Conservation (phyloP, 2,113 vertebrate species). For the Fulmarus glacialis region DNA sequence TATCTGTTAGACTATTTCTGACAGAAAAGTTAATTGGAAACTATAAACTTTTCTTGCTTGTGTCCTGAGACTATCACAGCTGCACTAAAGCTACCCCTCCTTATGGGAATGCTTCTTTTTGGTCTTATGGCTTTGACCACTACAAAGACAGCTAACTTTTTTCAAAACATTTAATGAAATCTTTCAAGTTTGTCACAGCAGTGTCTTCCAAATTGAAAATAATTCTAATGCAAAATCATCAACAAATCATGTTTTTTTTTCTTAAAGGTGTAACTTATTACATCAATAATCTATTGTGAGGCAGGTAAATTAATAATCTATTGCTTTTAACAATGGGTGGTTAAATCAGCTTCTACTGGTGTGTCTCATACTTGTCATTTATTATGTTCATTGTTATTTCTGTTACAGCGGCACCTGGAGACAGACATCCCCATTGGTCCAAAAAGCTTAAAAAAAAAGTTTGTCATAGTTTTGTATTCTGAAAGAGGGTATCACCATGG, state of each 20-base stretch:
- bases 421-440: fast-evolving
- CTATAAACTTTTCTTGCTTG: not conserved
- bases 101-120: not conserved
- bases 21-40: conserved; percentile 16
- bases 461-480: not conserved
- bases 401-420: not conserved
- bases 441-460: not conserved
- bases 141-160: not conserved
- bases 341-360: not conserved
- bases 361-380: not conserved
- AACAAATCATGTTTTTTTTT: not conserved
- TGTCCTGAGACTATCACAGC: not conserved
- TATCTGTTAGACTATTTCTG: not conserved
- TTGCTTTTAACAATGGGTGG: not conserved
- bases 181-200: not conserved
- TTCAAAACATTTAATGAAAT: not conserved
- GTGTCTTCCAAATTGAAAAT: not conserved
- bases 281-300: not conserved
- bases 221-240: not conserved
- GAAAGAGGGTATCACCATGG: not conserved
- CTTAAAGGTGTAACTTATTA: not conserved
- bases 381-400: not conserved
- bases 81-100: not conserved
- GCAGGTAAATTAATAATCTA: not conserved
- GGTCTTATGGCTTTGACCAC: not conserved